Evolutionary conservation across 2,888 invertebrate species (phyloP).

Genomic region (Marasmarcha lunaedactyla): DNA sequence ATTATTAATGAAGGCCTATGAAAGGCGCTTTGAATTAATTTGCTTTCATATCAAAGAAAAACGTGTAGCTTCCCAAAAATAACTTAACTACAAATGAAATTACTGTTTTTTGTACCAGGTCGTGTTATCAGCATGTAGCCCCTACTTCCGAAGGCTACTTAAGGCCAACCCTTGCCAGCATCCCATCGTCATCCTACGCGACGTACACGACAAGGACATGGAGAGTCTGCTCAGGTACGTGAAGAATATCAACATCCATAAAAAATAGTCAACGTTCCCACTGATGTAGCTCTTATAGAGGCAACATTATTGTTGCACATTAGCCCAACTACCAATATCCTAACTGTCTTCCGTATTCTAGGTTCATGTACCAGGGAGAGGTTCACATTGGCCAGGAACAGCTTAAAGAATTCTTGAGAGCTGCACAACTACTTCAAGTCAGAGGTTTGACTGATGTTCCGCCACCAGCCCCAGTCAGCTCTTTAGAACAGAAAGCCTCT

Average conservation of each 20-base stretch:
- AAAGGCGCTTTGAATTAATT: too few relatives aligned
- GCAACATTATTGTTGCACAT: too few relatives aligned
- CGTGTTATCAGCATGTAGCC: conserved; percentile 93
- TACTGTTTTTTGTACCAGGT: conserved; percentile 27
- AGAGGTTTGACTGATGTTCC: conserved; percentile 87
- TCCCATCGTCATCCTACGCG: conserved; percentile 88
- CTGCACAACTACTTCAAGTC: conserved; percentile 89
- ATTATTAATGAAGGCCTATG: too few relatives aligned
- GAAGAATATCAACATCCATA: too few relatives aligned
- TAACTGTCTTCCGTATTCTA: conserved; percentile 31
- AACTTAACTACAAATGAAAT: not conserved
- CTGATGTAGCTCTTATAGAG: too few relatives aligned
- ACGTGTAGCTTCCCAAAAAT: too few relatives aligned
- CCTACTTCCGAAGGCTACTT: conserved; percentile 88
- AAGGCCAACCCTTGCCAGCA: conserved; percentile 93
- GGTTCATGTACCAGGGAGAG: conserved; percentile 94
- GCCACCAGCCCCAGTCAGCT: conserved; percentile 53
- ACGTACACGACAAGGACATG: conserved; percentile 88
- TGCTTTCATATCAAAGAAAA: too few relatives aligned
- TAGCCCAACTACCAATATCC: too few relatives aligned
- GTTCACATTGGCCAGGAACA: conserved; percentile 91
- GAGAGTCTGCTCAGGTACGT: conserved; percentile 83
- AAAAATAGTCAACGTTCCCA: too few relatives aligned
- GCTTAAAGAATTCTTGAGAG: conserved; percentile 86
- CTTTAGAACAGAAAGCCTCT: conserved; percentile 76